Evolutionary conservation across 2,113 vertebrate genomes (phyloP).

Genomic region (Lagenorhynchus albirostris): DNA sequence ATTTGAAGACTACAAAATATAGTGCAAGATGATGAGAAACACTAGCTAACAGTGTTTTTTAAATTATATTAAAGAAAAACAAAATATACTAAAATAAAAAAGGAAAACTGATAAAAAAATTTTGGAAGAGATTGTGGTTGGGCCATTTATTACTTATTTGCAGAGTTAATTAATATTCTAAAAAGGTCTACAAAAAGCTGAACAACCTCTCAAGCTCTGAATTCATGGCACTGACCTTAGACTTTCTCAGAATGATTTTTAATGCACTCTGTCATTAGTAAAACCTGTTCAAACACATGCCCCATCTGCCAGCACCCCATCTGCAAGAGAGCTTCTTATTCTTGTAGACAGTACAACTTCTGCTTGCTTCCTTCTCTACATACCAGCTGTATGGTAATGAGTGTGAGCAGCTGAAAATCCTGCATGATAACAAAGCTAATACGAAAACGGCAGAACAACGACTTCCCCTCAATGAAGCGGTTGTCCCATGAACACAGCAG

Average conservation of each 20-base stretch:
- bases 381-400: constrained; percentile 99
- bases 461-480: constrained; percentile 88
- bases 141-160: constrained; percentile 72
- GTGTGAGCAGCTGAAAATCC: constrained; percentile 90
- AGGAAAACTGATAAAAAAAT: background rate
- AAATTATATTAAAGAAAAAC: constrained; percentile 20
- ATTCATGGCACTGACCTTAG: constrained; percentile 87
- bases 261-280: constrained; percentile 88
- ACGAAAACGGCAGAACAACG: constrained; percentile 88
- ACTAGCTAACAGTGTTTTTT: background rate
- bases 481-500: constrained; percentile 91
- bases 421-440: constrained; percentile 90
- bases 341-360: constrained; percentile 86
- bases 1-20: background rate
- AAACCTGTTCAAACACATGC: constrained; percentile 90
- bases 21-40: background rate
- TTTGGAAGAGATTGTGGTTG: constrained; percentile 36
- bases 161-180: constrained; percentile 83
- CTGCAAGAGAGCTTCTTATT: constrained; percentile 87
- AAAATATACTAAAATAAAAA: constrained; percentile 21
- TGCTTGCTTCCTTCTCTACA: constrained; percentile 88
- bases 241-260: constrained; percentile 89
- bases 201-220: constrained; percentile 84
- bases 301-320: constrained; percentile 92
- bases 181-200: constrained; percentile 83